A percentile compares a stretch with the other conserved stretches of the same genome.
Evolutionary conservation across 2,797 vertebrate genomes (phyloP).

Genomic region (Neosilurus mollespiculum): DNA sequence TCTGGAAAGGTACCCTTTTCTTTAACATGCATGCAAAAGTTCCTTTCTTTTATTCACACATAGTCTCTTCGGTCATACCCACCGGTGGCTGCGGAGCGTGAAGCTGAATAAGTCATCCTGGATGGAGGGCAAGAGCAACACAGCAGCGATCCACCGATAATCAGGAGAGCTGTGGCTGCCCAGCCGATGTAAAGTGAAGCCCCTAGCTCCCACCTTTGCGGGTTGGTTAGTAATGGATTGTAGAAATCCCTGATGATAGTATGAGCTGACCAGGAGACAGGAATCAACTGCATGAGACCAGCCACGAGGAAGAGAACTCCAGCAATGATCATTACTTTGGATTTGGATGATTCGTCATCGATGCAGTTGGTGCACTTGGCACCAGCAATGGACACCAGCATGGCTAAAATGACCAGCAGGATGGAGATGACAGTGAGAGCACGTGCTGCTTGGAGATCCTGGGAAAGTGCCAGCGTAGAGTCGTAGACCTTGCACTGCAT

Average conservation of each 20-base stretch:
- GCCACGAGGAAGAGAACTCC: constrained; percentile 87
- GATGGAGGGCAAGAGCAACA: constrained; percentile 91
- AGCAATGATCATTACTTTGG: constrained; percentile 88
- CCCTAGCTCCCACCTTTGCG: constrained; percentile 88
- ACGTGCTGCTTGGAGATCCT: constrained; percentile 87
- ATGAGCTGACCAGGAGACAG: constrained; percentile 92
- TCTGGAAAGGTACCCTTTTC: constrained; percentile 13
- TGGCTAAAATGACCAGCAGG: constrained; percentile 79
- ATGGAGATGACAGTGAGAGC: constrained; percentile 87
- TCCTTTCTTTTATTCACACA: constrained; percentile 69
- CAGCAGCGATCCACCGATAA: constrained; percentile 86
- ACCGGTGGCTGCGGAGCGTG: constrained; percentile 74
- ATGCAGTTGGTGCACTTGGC: constrained; percentile 95
- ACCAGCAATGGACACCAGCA: constrained; percentile 85
- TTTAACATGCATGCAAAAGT: background rate
- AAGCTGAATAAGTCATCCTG: constrained; percentile 82
- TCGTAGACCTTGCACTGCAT: constrained; percentile 91
- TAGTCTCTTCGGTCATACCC: constrained; percentile 91
- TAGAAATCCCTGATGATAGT: constrained; percentile 93
- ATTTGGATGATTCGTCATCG: constrained; percentile 86
- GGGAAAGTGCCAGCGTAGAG: constrained; percentile 82
- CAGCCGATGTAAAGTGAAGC: constrained; percentile 88
- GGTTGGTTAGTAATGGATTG: constrained; percentile 77
- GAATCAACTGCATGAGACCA: constrained; percentile 86
- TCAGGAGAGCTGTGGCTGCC: constrained; percentile 80